Percentiles rank a stretch among this genome's conserved stretches.
Conservation (phyloP, 2,888 invertebrate species). For the Terebella lapidaria region DNA sequence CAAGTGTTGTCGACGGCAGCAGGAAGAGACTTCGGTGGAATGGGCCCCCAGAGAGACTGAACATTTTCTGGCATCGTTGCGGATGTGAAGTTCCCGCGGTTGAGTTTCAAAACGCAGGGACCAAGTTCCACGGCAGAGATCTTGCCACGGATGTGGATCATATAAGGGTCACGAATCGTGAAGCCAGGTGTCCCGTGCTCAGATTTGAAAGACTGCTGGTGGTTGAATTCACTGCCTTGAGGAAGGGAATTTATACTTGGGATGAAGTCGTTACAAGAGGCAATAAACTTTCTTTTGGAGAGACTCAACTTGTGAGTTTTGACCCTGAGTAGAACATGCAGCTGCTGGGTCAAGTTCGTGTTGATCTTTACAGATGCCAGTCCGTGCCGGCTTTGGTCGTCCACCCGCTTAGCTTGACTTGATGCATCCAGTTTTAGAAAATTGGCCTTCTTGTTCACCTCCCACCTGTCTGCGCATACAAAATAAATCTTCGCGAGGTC, state of each 20-base stretch:
- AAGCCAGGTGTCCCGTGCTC: no score
- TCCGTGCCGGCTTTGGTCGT: neutral
- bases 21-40: constrained; percentile 38
- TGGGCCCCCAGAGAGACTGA: constrained; percentile 47
- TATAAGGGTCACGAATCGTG: no score
- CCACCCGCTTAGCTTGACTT: neutral
- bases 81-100: constrained; percentile 43
- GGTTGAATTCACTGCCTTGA: no score
- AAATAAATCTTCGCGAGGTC: neutral
- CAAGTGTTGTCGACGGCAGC: constrained; percentile 37
- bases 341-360: neutral
- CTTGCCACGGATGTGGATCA: no score
- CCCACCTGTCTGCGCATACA: neutral
- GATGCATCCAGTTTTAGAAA: neutral
- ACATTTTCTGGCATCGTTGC: constrained; percentile 45
- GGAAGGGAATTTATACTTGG: no score
- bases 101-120: constrained; percentile 22
- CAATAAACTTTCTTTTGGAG: neutral
- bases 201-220: no score
- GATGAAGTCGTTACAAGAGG: neutral
- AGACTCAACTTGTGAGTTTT: neutral
- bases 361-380: neutral
- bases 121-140: no score
- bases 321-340: neutral
- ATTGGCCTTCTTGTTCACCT: neutral